These are phyloP conservation scores for Probosciger aterrimus DNA, from an alignment of 2,113 vertebrate species.

Conservation along the genomic window DNA sequence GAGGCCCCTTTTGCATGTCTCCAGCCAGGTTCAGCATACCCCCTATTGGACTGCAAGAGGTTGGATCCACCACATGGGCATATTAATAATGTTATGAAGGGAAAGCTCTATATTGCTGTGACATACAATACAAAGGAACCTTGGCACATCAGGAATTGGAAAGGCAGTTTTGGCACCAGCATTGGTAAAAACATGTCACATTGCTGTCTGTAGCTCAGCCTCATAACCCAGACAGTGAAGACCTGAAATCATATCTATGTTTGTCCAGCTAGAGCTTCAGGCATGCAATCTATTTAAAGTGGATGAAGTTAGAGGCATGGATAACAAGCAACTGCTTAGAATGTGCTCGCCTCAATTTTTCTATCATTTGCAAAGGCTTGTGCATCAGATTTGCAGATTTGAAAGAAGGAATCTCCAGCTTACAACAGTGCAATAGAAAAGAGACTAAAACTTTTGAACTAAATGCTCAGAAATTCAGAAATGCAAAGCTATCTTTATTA, in stretches of 20 bases:
- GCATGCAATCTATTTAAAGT: background rate
- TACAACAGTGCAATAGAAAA: background rate
- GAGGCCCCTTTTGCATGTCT: background rate
- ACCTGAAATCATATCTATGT: slow-evolving; percentile 2
- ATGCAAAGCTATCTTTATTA: background rate
- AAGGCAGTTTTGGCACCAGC: background rate
- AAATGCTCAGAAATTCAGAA: background rate
- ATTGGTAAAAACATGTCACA: background rate
- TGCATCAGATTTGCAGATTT: background rate
- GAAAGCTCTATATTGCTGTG: background rate
- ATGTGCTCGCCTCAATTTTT: background rate
- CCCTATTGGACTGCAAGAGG: background rate
- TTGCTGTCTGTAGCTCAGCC: background rate
- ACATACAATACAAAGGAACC: background rate
- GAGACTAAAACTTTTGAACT: background rate
- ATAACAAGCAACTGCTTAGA: background rate
- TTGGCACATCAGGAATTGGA: background rate
- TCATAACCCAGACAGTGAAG: background rate
- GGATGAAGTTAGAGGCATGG: background rate
- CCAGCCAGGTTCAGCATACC: background rate
- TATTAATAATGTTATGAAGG: background rate
- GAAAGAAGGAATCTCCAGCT: background rate
- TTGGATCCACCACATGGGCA: background rate
- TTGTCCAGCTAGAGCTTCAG: background rate
- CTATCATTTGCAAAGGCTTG: background rate